Base-by-base conservation (phyloP, 2,797 vertebrate genomes). In the Alectoris magna region DNA sequence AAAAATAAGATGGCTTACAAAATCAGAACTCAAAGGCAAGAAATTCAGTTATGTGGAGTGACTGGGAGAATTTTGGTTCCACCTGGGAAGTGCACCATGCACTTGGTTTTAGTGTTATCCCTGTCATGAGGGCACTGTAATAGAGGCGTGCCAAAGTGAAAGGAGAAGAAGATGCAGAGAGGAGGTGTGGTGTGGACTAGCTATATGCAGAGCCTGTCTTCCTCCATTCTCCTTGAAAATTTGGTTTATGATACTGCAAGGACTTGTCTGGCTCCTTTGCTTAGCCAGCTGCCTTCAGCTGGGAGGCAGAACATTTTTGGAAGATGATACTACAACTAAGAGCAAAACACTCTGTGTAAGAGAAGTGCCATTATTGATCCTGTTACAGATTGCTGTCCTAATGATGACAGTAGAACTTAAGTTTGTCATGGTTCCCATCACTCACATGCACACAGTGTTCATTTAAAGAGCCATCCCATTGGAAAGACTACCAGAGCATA, bases 151-250 rank as follows among this genome's bases (percentile, higher is more conserved):
- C 16, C 15, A 53, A 69, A 81, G 4, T 39, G n/a, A 18, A 29
- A 64, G 43, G 51, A 48, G 70, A 66, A 56, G 36, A 27, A 72
- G 22, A 41, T 12, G 11, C 12, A 64, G 13, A 49, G 36, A 41
- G 1, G 1, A 4, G 0, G 3, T 49, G 13, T 36, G 23, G 3
- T 56, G 21, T 69, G 27, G 22, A 27, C 46, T 58, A 21, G 8
- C 10, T 44, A 6, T 21, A 3, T 29, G 16, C 6, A 62, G 15
- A 31, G 23, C 24, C 14, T 75, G 9, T 1, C 43, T 77, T 89
- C 51, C 46, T 56, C 13, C 4, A 9, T n/a, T 14, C 18, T 39
- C 2, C 31, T 46, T 85, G 51, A 49, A 66, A 59, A 43, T 36
- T 14, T 49, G 5, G 3, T 79, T 69, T 83, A 11, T 44, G 21